These are phyloP conservation scores for Cyclina sinensis DNA, from an alignment of 1,140 invertebrate genomes.

Conservation along the genomic window DNA sequence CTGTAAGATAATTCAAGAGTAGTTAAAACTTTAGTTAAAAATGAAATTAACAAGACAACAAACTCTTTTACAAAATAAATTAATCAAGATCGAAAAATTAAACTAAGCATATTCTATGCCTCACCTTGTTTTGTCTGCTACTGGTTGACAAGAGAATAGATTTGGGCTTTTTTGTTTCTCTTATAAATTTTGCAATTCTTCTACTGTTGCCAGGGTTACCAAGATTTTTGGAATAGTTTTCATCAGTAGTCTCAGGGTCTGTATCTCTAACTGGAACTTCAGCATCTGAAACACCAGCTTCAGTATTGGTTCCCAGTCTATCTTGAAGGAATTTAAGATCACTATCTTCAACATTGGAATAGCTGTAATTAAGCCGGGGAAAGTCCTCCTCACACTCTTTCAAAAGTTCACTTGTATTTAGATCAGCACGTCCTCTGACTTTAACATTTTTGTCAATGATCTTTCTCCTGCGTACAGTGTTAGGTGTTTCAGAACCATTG, in stretches of 20 bases:
- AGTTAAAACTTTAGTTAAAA: too few relatives aligned
- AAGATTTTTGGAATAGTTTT: conserved; percentile 65
- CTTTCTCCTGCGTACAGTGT: conserved; percentile 51
- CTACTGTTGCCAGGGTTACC: conserved; percentile 72
- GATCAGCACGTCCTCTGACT: conserved; percentile 56
- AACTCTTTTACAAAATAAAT: too few relatives aligned
- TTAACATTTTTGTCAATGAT: conserved; percentile 73
- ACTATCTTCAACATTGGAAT: conserved; percentile 62
- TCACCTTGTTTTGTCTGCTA: conserved; percentile 40
- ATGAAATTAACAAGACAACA: too few relatives aligned
- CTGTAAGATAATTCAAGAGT: too few relatives aligned
- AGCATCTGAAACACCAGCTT: not conserved
- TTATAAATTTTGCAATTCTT: conserved; percentile 72
- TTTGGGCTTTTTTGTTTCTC: conserved; percentile 73
- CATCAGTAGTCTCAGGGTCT: not conserved
- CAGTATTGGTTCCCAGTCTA: not conserved
- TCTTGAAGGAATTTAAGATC: conserved; percentile 60
- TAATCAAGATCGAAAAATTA: too few relatives aligned
- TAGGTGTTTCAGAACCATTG: conserved; percentile 60
- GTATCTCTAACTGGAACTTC: conserved; percentile 31
- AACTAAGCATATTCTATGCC: too few relatives aligned
- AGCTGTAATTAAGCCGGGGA: conserved; percentile 65
- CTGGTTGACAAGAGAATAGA: conserved; percentile 72
- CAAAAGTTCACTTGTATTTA: conserved; percentile 65
- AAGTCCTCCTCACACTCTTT: conserved; percentile 65